These are phyloP conservation scores for Athalia rosae DNA, from an alignment of 2,888 invertebrate genomes.

Conservation along the genomic window DNA sequence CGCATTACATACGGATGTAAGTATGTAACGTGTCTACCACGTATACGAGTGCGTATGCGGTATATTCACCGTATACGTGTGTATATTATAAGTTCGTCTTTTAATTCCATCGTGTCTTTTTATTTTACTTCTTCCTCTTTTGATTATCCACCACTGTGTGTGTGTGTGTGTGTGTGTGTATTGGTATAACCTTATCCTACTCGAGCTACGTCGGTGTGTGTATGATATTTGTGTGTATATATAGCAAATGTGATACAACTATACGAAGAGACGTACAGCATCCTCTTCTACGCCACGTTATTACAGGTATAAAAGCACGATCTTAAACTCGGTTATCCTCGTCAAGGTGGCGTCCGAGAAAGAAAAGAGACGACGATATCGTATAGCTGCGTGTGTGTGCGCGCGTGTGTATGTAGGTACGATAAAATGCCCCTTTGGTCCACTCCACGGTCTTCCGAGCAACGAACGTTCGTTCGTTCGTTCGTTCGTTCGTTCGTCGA, in stretches of 20 bases:
- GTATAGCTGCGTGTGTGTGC: no score
- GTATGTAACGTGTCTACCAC: no score
- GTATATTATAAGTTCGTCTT: slow-evolving; percentile 49
- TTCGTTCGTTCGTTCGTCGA: slow-evolving; percentile 55
- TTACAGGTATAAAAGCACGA: not conserved
- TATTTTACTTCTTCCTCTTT: slow-evolving; percentile 57
- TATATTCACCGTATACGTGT: not conserved
- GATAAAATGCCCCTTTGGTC: slow-evolving; percentile 31
- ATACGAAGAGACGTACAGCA: not conserved
- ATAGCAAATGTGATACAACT: not conserved
- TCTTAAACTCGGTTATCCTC: slow-evolving; percentile 55
- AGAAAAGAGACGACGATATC: slow-evolving; percentile 47
- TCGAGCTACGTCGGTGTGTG: slow-evolving; percentile 25
- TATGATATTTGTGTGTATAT: not conserved
- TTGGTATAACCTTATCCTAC: no score
- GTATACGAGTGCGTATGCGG: not conserved
- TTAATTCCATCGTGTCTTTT: slow-evolving; percentile 63
- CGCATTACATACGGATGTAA: no score
- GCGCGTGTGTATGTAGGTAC: slow-evolving; percentile 2
- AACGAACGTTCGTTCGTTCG: not conserved
- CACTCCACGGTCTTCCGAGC: slow-evolving; percentile 38
- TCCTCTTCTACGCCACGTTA: slow-evolving; percentile 19
- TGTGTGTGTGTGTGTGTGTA: no score
- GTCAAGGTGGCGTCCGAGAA: slow-evolving; percentile 59
- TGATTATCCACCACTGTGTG: slow-evolving; percentile 51